Evolutionary conservation across 2,113 vertebrate species (phyloP), one percentile per base, ranked within the genome.

Genomic region (Seriola rivoliana): DNA sequence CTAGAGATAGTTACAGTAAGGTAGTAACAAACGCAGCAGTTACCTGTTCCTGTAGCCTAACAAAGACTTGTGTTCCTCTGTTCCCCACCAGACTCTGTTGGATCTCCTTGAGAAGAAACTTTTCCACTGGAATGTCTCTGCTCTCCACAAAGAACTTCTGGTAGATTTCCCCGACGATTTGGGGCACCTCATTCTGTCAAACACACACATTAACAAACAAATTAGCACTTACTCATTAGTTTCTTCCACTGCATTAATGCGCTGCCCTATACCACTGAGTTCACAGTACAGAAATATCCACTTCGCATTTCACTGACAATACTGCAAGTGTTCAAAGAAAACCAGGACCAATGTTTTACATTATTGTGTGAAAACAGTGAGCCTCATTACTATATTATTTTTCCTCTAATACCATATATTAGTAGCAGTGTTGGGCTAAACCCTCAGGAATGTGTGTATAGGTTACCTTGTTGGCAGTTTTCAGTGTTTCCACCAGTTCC

Each of bases 61-160:
- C 95, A 93, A 99, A 99, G 34, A 99, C 97, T 32, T 99, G 96
- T 5, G 96, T 97, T 54, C 98, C 98, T 95, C 97, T 97, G 95
- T 99, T 99, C 34, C 98, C 98, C 78, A 99, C 98, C 10, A 99
- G 96, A 77, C 97, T 98, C 85, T 99, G 97, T 77, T 99, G 97
- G 89, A 99, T 98, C 94, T 99, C 98, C 92, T 99, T 99, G 74
- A 98, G 97, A 48, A 99, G 96, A 68, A 95, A 92, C 91, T 98
- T 99, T 87, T 99, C 98, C 94, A 99, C 98, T 0, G 96, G 92
- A 93, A 99, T 99, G 90, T 99, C 98, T 86, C 95, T 96, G 93
- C 94, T 98, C 93, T 99, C 97, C 89, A 99, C 97, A 92, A 99
- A 99, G 93, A 97, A 99, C 91, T 99, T 97, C 91, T 99, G 98